Evolutionary conservation across 2,888 invertebrate genomes (phyloP), one percentile per base, ranked within the genome.

Genomic region (Temnothorax ravouxi): DNA sequence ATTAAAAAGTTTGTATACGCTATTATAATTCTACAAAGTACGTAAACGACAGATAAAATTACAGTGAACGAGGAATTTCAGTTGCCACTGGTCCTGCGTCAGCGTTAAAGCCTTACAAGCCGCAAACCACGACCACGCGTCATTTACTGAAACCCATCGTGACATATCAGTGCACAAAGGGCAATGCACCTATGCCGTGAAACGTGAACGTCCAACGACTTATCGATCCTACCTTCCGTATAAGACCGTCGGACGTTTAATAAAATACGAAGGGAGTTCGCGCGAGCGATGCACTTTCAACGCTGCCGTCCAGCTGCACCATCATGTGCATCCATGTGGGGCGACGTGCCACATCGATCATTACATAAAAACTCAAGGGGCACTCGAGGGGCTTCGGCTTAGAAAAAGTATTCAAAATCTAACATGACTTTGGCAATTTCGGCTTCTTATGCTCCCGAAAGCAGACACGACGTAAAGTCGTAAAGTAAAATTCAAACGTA

Each of bases 171-270:
- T 79, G 84, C 69, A 69, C 86, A 86, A 88, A 80, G 88, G 84
- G 83, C 88, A 84, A 87, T 87, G 91, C 87, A 88, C 87, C 84
- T 77, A 15, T 67, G 79, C 64, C 72, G 84, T 81, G 84, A 80
- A 90, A 89, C 82, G 84, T 85, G 76, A 79, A 84, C 89, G 86
- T 89, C 84, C 87, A 86, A 77, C 89, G 87, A 86, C 86, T 86
- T 89, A 90, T 91, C 86, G 91, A 91, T 91, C 82, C 62, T 21
- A 52, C 52, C 79, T 83, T 84, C 79, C 84, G 86, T 83, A 64
- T 85, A 81, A 81, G 86, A 67, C 83, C 83, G 72, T 52, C 41
- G 83, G 81, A 84, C 84, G 90, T 88, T 89, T 89, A 91, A 90
- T 89, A 89, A 90, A 90, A 88, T 86, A 90, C 86, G 87, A 88